A percentile compares a stretch with the other conserved stretches of the same genome.
Conservation (phyloP, 2,888 invertebrate species). For the Acronicta alni region DNA sequence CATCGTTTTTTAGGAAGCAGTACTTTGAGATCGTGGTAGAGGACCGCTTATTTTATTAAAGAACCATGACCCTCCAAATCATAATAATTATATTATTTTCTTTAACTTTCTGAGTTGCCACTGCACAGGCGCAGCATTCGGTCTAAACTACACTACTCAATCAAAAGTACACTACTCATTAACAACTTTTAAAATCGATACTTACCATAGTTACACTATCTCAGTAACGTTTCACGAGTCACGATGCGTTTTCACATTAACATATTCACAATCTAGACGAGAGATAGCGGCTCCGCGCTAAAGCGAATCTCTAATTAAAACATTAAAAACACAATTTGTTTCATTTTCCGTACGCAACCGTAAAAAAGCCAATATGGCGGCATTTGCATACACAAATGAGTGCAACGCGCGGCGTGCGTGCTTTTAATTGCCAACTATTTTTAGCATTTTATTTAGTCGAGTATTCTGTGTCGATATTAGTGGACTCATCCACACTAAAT, state of each 20-base stretch:
- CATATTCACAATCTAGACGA: constrained; percentile 74
- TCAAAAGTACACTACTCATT: constrained; percentile 53
- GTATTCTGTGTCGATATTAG: constrained; percentile 53
- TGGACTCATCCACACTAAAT: constrained; percentile 48
- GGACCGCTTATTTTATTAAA: constrained; percentile 26
- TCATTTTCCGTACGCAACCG: constrained; percentile 65
- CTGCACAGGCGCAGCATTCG: constrained; percentile 13
- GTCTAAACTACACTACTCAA: constrained; percentile 23
- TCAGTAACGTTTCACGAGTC: constrained; percentile 71
- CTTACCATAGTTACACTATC: constrained; percentile 51
- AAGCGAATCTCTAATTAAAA: constrained; percentile 79
- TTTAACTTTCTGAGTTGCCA: constrained; percentile 21
- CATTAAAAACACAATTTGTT: constrained; percentile 80
- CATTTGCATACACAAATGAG: constrained; percentile 76
- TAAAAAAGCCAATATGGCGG: constrained; percentile 69
- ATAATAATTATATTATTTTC: too few relatives aligned
- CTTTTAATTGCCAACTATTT: constrained; percentile 73
- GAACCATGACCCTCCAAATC: too few relatives aligned
- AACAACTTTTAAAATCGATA: constrained; percentile 57
- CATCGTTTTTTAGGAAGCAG: constrained; percentile 48
- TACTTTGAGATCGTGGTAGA: constrained; percentile 26
- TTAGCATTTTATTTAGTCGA: constrained; percentile 62
- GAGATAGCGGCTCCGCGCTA: constrained; percentile 72
- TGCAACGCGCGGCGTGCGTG: constrained; percentile 66
- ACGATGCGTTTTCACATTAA: constrained; percentile 71